Base-by-base conservation (phyloP, 2,888 invertebrate species). In the Temnothorax ravouxi region DNA sequence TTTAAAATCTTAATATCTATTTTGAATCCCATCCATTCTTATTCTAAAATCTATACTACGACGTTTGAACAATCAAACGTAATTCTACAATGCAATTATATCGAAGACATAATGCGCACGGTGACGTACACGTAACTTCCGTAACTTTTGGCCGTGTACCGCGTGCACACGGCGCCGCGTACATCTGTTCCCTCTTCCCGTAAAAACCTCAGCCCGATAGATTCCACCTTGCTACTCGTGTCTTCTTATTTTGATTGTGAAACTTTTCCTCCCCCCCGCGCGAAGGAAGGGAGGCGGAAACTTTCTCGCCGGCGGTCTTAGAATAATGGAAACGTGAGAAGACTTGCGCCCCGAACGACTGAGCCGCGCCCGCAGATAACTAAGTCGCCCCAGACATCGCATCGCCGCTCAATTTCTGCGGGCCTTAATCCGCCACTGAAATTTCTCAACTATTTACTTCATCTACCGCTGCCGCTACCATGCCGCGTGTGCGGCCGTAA, bases 251-350 rank as follows among this genome's bases (percentile, higher is more conserved):
- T 80, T 71, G 79, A 80, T 80, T 80, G 79, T 71, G n/a, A 80
- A 80, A 80, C 79, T 80, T 77, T 77, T 80, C 47, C 59, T 8
- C 47, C 50, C 38, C 38, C 15, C 15, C 15, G 47, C 47, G 15
- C 47, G 47, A 47, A 13, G 18, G 29, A 29, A 15, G 9, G 38
- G 29, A 56, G n/a, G 38, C 59, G 71, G 25, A 83, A 89, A 88
- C 76, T 90, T 91, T 86, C 88, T 62, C 87, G 83, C 72, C 79
- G 71, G 75, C 77, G 82, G 83, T 75, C 87, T 87, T 85, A 84
- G 90, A 90, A 91, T 91, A 91, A 91, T 90, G 88, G 89, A 87
- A 91, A 91, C 90, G 89, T 89, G 88, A 90, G 88, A 61, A 79
- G 88, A 91, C 89, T 91, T 41, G 41, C 44, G 41, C 44, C 34